Conservation (phyloP, 2,797 vertebrate species). For the Hypotaenidia philippensis region DNA sequence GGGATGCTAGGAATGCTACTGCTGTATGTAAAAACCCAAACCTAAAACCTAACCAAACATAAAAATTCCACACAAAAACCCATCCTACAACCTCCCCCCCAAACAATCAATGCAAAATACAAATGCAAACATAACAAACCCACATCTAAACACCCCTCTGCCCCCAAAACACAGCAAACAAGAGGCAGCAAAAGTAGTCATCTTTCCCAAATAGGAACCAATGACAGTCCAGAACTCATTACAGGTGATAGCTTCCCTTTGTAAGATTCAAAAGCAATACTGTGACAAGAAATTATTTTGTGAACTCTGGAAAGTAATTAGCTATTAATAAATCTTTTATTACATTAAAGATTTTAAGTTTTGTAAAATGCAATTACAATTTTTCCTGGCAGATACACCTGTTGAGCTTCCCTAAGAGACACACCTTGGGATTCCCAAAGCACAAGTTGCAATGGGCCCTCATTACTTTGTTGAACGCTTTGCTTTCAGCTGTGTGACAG, state of each 20-base stretch:
- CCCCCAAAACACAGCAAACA: not conserved
- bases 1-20: not conserved
- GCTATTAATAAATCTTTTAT: not conserved
- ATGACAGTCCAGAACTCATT: not conserved
- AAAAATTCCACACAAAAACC: no score
- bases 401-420: not conserved
- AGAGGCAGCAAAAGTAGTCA: not conserved
- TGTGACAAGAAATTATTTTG: not conserved
- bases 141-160: not conserved
- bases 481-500: not conserved
- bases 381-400: not conserved
- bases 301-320: not conserved
- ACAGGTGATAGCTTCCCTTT: not conserved
- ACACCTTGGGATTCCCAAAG: not conserved
- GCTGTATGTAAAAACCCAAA: not conserved
- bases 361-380: not conserved
- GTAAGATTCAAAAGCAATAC: not conserved
- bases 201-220: not conserved
- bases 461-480: not conserved
- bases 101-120: no score
- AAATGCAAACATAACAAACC: not conserved
- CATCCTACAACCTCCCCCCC: no score
- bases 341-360: not conserved
- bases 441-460: not conserved
- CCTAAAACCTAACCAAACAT: no score